A percentile compares a stretch with the other conserved stretches of the same genome.
phyloP scores from a whole-genome alignment of 35 echinoderm and acorn worm genomes.

The Heliocidaris tuberculata region DNA sequence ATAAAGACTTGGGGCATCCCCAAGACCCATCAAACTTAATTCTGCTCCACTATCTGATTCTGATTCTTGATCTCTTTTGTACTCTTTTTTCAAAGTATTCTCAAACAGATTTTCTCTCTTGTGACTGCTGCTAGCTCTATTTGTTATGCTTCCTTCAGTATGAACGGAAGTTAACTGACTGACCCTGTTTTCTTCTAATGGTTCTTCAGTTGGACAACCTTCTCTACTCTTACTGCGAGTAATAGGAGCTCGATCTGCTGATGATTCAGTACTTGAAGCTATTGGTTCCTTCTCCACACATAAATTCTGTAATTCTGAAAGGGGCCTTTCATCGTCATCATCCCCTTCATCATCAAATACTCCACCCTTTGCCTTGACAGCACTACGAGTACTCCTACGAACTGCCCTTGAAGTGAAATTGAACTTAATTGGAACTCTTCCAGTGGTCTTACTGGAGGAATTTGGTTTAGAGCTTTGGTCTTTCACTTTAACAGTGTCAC shows the following conservation, averaged over 20 bases:
- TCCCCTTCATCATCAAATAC: constrained; percentile 36
- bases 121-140: background rate
- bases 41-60: constrained; percentile 39
- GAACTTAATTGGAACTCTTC: constrained; percentile 23
- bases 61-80: background rate
- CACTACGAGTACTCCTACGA: constrained; percentile 3
- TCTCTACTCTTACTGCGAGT: constrained; percentile 12
- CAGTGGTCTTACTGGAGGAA: background rate
- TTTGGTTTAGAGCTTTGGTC: background rate
- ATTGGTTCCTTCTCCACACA: background rate
- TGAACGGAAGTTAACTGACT: background rate
- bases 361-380: background rate
- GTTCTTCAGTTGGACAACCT: background rate
- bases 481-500: background rate
- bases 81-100: background rate
- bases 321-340: background rate
- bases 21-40: constrained; percentile 14
- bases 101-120: background rate
- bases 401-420: constrained; percentile 36
- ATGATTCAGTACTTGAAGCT: background rate
- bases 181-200: background rate
- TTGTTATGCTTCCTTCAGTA: background rate
- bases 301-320: background rate
- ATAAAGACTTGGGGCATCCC: constrained; percentile 4
- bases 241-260: background rate